Evolutionary conservation across 2,888 invertebrate species (phyloP).

Genomic region (Melinopterus prodromus): DNA sequence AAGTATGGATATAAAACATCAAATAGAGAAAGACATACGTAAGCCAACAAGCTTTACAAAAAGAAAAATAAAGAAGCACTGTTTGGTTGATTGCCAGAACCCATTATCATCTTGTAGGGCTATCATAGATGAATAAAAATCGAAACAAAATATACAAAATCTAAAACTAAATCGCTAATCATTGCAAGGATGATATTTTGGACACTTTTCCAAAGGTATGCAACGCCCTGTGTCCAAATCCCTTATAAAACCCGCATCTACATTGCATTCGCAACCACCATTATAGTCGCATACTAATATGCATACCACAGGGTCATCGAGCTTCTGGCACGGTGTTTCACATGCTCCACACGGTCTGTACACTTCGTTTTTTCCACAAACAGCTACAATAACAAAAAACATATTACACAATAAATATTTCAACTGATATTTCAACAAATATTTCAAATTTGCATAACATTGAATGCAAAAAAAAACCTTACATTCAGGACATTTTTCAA

Average conservation of each 20-base stretch:
- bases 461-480: background rate
- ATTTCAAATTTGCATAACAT: too few relatives aligned
- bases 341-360: background rate
- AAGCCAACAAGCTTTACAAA: too few relatives aligned
- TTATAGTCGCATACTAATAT: background rate
- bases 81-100: too few relatives aligned
- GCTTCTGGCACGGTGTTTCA: background rate
- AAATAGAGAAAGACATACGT: too few relatives aligned
- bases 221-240: constrained; percentile 13
- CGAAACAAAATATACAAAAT: too few relatives aligned
- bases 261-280: background rate
- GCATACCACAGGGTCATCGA: background rate
- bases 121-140: too few relatives aligned
- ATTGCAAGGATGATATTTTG: background rate
- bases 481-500: background rate
- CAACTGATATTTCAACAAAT: background rate
- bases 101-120: too few relatives aligned
- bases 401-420: background rate
- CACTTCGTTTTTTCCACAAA: background rate
- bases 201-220: constrained; percentile 32
- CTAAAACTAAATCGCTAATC: background rate
- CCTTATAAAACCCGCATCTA: background rate
- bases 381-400: background rate
- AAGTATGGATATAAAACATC: too few relatives aligned
- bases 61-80: too few relatives aligned